Evolutionary conservation across 2,888 invertebrate genomes (phyloP).

Genomic region (Lasioglossum marginatum): DNA sequence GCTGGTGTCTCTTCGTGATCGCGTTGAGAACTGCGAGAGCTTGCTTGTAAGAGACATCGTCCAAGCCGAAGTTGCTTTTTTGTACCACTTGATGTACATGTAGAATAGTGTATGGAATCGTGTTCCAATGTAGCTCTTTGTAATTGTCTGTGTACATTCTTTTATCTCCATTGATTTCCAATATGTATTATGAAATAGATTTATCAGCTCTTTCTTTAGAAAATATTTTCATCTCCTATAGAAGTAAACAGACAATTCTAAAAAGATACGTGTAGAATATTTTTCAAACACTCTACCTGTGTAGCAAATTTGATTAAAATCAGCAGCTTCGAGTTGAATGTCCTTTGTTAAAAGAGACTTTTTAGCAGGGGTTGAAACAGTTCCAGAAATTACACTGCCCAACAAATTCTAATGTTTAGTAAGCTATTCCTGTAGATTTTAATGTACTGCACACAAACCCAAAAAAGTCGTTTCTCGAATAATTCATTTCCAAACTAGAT

Average conservation of each 20-base stretch:
- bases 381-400: slow-evolving; percentile 1
- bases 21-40: not conserved
- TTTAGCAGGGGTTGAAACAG: slow-evolving; percentile 6
- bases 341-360: not conserved
- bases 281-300: not conserved
- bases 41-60: not conserved
- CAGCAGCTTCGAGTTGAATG: not conserved
- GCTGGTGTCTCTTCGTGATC: not conserved
- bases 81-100: not conserved
- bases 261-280: not conserved
- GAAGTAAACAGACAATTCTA: not conserved
- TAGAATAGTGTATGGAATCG: not conserved
- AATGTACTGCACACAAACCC: not conserved
- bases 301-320: not conserved
- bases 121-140: not conserved
- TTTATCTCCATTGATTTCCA: not conserved
- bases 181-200: not conserved
- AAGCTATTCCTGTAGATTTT: not conserved
- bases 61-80: not conserved
- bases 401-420: not conserved
- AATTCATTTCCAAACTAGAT: not conserved
- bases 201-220: not conserved
- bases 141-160: not conserved
- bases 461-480: not conserved
- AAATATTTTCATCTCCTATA: not conserved